Conservation (phyloP, 2,888 invertebrate genomes). For the Cosmia pyralina region DNA sequence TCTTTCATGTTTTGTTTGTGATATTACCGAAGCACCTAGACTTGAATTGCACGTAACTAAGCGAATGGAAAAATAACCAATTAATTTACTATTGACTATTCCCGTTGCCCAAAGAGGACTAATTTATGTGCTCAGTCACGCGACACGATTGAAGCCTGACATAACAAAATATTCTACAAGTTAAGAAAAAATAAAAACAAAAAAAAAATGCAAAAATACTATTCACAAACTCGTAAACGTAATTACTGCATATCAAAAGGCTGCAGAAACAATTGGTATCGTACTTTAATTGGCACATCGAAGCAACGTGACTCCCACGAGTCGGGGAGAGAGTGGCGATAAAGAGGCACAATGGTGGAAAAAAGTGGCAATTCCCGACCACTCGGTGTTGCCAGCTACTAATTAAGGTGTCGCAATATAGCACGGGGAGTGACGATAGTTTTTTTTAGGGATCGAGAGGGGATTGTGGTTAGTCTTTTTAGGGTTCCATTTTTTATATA, state of each 20-base stretch:
- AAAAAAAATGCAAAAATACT: constrained; percentile 26
- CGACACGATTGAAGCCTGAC: neutral
- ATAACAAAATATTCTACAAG: neutral
- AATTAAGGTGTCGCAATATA: constrained; percentile 80
- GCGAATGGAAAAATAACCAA: too few relatives aligned
- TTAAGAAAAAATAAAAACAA: constrained; percentile 11
- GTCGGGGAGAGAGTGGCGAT: constrained; percentile 77
- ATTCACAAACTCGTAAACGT: constrained; percentile 55
- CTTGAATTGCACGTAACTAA: too few relatives aligned
- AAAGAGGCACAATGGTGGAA: constrained; percentile 70
- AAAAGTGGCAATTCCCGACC: constrained; percentile 82
- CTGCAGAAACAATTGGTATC: constrained; percentile 58
- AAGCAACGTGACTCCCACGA: constrained; percentile 69
- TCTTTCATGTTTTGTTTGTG: neutral
- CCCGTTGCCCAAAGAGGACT: too few relatives aligned
- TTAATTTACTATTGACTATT: too few relatives aligned
- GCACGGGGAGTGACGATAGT: constrained; percentile 67
- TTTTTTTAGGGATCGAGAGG: constrained; percentile 64
- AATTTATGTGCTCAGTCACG: too few relatives aligned
- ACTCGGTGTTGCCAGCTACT: constrained; percentile 77
- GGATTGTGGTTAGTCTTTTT: constrained; percentile 22
- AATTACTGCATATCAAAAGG: constrained; percentile 68
- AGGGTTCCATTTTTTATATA: constrained; percentile 50
- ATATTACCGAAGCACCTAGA: too few relatives aligned
- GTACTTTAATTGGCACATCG: constrained; percentile 79